Conservation (phyloP, 2,113 vertebrate species). For the Melospiza melodia region DNA sequence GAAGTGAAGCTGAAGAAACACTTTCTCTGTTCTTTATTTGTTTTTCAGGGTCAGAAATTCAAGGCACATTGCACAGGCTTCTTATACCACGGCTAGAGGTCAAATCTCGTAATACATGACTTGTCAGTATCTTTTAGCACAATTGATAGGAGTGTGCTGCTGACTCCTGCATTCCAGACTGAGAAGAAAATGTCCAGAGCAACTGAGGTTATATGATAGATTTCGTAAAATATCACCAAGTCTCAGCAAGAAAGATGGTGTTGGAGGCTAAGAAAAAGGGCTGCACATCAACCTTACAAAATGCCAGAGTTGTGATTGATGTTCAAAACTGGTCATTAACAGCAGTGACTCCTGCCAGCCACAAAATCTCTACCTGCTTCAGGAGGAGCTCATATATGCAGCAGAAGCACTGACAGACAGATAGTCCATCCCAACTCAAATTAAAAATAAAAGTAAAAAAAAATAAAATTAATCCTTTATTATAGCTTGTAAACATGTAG, state of each 20-base stretch:
- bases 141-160: slow-evolving; percentile 62
- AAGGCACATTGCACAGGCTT: slow-evolving; percentile 45
- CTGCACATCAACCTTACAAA: slow-evolving; percentile 38
- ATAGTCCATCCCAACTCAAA: background rate
- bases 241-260: slow-evolving; percentile 49
- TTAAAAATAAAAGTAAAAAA: too few species aligned
- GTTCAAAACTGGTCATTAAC: background rate
- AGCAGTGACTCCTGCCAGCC: background rate
- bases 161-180: slow-evolving; percentile 60
- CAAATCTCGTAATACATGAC: slow-evolving; percentile 64
- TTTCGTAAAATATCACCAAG: slow-evolving; percentile 46
- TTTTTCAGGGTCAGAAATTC: slow-evolving; percentile 67
- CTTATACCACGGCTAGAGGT: slow-evolving; percentile 53
- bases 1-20: slow-evolving; percentile 54
- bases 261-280: slow-evolving; percentile 35
- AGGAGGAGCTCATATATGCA: background rate
- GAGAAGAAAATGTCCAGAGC: slow-evolving; percentile 53
- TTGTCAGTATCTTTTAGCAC: slow-evolving; percentile 68
- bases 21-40: slow-evolving; percentile 61
- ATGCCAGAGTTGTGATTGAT: slow-evolving; percentile 16
- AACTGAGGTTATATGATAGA: slow-evolving; percentile 51
- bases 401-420: background rate
- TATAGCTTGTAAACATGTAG: background rate
- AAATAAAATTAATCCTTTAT: background rate
- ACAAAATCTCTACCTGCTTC: background rate